A percentile compares a stretch with the other conserved stretches of the same genome.
These are phyloP conservation scores for Lasius fuliginosus DNA, from an alignment of 2,888 invertebrate genomes.

Conservation along the genomic window DNA sequence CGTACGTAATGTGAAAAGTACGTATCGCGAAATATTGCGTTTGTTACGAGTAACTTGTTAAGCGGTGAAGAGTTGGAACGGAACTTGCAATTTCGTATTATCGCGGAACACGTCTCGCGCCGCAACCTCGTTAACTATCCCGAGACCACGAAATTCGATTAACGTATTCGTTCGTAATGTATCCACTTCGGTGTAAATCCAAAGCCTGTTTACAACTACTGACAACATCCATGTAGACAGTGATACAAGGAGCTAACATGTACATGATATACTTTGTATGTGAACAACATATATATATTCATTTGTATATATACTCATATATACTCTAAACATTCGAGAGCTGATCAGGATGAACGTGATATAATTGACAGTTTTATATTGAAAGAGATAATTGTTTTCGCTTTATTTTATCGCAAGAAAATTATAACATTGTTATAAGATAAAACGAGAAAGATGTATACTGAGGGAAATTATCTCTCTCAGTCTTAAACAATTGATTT, in stretches of 20 bases:
- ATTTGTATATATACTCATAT: neutral
- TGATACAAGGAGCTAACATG: constrained; percentile 8
- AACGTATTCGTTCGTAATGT: constrained; percentile 45
- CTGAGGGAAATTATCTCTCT: neutral
- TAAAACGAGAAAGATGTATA: neutral
- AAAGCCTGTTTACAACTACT: constrained; percentile 39
- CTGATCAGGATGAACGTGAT: neutral
- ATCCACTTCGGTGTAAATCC: constrained; percentile 41
- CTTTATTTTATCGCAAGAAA: neutral
- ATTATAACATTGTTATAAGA: neutral
- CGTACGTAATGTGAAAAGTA: neutral
- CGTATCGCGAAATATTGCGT: neutral
- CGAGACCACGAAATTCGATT: constrained; percentile 50
- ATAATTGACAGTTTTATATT: constrained; percentile 22
- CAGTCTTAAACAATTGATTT: too few species aligned
- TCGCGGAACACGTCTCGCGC: constrained; percentile 45
- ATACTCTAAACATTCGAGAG: neutral
- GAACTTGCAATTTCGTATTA: constrained; percentile 50
- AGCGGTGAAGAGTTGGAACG: constrained; percentile 23
- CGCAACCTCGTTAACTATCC: constrained; percentile 36
- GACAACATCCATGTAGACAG: constrained; percentile 32
- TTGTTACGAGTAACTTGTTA: constrained; percentile 34
- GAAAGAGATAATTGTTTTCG: neutral
- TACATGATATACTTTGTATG: constrained; percentile 11
- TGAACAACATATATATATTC: neutral